These are phyloP conservation scores for Puntigrus tetrazona DNA, from an alignment of 2,113 vertebrate genomes.

Conservation along the genomic window DNA sequence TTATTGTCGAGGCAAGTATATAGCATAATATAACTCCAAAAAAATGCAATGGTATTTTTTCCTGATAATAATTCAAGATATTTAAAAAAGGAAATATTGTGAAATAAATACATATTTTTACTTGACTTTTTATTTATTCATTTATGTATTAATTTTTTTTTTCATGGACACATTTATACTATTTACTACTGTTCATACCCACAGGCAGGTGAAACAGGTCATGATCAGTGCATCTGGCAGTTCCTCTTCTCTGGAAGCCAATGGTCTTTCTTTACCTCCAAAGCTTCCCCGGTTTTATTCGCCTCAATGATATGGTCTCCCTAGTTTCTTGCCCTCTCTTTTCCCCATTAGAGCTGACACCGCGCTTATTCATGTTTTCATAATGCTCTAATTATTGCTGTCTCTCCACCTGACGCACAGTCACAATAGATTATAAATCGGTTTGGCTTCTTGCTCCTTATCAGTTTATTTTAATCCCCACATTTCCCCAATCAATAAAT, in stretches of 20 bases:
- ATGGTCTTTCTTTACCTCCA: not conserved
- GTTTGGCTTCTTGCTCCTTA: slow-evolving; percentile 49
- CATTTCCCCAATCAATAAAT: slow-evolving; percentile 63
- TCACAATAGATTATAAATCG: slow-evolving; percentile 63
- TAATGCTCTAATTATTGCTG: slow-evolving; percentile 62
- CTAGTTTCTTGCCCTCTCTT: not conserved
- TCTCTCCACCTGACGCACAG: slow-evolving; percentile 55
- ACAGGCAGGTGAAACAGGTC: not conserved
- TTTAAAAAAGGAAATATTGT: too few relatives aligned
- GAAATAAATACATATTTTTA: not conserved
- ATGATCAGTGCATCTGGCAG: not conserved
- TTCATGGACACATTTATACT: not conserved
- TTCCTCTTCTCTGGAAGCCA: not conserved
- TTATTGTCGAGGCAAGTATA: too few relatives aligned
- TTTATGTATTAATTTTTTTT: too few relatives aligned
- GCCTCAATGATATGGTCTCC: not conserved
- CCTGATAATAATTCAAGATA: too few relatives aligned
- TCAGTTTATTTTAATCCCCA: slow-evolving; percentile 58
- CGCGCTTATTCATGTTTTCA: slow-evolving; percentile 56
- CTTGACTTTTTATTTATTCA: not conserved
- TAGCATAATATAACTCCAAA: too few relatives aligned
- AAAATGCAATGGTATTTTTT: too few relatives aligned
- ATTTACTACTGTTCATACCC: not conserved
- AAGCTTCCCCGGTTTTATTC: not conserved
- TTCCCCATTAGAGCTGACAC: slow-evolving; percentile 57